Evolutionary conservation across 2,113 vertebrate genomes (phyloP).

Genomic region (Elgaria multicarinata): DNA sequence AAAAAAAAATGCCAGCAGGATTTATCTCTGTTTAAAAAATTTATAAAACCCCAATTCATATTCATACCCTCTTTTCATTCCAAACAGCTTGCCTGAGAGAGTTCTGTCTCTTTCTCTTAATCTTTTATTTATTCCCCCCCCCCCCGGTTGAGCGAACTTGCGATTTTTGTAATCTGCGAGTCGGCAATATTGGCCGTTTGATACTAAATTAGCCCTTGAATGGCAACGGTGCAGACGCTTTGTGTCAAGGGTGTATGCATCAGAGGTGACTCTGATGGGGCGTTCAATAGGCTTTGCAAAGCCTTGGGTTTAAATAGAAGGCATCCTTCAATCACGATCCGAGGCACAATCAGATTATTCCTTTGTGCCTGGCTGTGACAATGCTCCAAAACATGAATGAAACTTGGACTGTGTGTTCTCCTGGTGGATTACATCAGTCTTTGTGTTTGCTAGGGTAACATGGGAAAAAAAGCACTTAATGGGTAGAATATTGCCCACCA

Average conservation of each 20-base stretch:
- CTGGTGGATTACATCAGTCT: slow-evolving; percentile 68
- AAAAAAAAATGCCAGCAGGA: neutral
- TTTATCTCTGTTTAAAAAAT: neutral
- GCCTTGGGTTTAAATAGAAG: slow-evolving; percentile 45
- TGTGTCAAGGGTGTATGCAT: slow-evolving; percentile 38
- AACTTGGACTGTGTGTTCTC: slow-evolving; percentile 55
- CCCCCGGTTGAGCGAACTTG: slow-evolving; percentile 63
- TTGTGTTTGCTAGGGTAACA: slow-evolving; percentile 49
- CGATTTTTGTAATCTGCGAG: slow-evolving; percentile 68
- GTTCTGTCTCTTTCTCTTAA: neutral
- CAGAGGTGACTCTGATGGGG: slow-evolving; percentile 47
- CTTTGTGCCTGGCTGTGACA: slow-evolving; percentile 50
- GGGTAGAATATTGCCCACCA: slow-evolving; percentile 34
- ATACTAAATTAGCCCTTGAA: slow-evolving; percentile 61
- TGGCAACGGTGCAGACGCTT: slow-evolving; percentile 51
- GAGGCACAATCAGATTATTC: slow-evolving; percentile 60
- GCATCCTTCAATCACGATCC: slow-evolving; percentile 57
- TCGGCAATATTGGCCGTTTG: slow-evolving; percentile 55
- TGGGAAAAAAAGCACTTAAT: slow-evolving; percentile 58
- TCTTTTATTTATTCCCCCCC: slow-evolving; percentile 56
- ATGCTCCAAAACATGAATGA: slow-evolving; percentile 67
- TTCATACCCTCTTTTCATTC: slow-evolving; percentile 26
- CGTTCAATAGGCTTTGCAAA: slow-evolving; percentile 58
- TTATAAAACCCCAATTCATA: slow-evolving; percentile 51
- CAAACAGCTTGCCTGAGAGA: slow-evolving; percentile 31